Percentiles rank a stretch among this genome's conserved stretches.
phyloP scores from a whole-genome alignment of 2,797 vertebrate genomes.

The Acanthurus tractus region DNA sequence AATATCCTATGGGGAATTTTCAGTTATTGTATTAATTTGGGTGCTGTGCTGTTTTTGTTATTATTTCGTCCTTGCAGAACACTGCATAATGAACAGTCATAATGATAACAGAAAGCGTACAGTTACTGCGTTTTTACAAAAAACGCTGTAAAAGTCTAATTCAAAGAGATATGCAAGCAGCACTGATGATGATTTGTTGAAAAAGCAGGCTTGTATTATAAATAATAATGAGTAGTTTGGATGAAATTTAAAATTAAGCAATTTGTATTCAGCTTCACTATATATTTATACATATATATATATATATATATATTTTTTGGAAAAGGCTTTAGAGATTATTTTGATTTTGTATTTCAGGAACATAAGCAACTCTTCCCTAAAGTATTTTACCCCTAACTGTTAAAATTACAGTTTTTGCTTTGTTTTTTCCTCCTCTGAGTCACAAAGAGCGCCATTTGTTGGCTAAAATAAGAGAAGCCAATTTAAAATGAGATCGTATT shows the following conservation, averaged over 20 bases:
- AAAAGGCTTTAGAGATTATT: neutral
- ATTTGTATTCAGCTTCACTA: neutral
- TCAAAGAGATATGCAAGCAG: conserved; percentile 8
- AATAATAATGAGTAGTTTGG: neutral
- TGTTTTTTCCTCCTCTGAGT: conserved; percentile 20
- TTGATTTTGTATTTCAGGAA: conserved; percentile 23
- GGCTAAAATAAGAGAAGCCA: conserved; percentile 16
- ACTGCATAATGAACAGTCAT: conserved; percentile 2
- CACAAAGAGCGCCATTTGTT: conserved; percentile 30
- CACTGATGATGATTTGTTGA: neutral
- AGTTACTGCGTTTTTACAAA: neutral
- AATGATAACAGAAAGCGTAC: neutral
- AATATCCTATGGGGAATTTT: conserved; percentile 10
- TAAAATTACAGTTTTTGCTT: neutral
- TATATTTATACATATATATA: too few species aligned
- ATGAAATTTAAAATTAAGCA: conserved; percentile 8
- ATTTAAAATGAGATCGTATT: conserved; percentile 38
- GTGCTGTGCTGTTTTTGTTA: conserved; percentile 1
- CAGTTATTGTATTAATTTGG: conserved; percentile 8
- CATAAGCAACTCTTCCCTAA: neutral
- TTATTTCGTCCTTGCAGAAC: neutral
- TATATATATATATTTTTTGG: too few species aligned
- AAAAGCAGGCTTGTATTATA: conserved; percentile 8
- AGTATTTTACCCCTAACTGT: neutral
- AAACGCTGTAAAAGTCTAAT: neutral